A percentile compares a stretch with the other conserved stretches of the same genome.
phyloP scores from a whole-genome alignment of 2,888 invertebrate species.

The Homarus gammarus region DNA sequence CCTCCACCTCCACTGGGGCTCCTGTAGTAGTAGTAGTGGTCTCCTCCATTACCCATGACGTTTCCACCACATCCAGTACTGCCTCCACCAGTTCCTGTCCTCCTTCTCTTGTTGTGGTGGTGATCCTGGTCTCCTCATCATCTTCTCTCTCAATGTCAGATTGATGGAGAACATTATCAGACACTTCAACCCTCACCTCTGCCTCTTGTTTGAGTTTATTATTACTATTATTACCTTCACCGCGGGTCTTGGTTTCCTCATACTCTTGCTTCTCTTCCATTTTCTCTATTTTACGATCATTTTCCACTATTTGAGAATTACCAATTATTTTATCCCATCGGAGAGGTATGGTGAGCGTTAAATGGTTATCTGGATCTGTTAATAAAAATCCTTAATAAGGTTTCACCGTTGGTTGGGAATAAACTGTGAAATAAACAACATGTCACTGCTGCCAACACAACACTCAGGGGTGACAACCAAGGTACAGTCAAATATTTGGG shows the following conservation, averaged over 20 bases:
- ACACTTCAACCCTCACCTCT: too few relatives aligned
- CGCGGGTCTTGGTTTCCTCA: background rate
- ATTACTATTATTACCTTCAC: background rate
- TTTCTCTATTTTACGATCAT: background rate
- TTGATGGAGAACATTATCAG: too few relatives aligned
- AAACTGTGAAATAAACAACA: too few relatives aligned
- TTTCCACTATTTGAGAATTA: background rate
- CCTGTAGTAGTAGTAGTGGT: too few relatives aligned
- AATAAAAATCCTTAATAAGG: background rate
- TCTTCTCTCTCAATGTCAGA: background rate
- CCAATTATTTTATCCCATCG: background rate
- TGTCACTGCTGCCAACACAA: too few relatives aligned
- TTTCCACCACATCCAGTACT: slow-evolving; percentile 38
- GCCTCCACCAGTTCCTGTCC: slow-evolving; percentile 1
- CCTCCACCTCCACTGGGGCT: background rate
- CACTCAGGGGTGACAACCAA: too few relatives aligned
- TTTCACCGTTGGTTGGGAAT: background rate
- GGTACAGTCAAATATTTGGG: too few relatives aligned
- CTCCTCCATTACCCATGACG: background rate
- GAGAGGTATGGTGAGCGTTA: background rate
- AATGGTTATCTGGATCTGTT: too few relatives aligned
- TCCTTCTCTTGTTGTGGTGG: too few relatives aligned
- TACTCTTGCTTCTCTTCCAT: background rate
- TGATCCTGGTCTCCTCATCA: background rate
- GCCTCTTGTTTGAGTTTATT: too few relatives aligned